Evolutionary conservation across 2,888 invertebrate species (phyloP).

Genomic region (Lottia scabra): DNA sequence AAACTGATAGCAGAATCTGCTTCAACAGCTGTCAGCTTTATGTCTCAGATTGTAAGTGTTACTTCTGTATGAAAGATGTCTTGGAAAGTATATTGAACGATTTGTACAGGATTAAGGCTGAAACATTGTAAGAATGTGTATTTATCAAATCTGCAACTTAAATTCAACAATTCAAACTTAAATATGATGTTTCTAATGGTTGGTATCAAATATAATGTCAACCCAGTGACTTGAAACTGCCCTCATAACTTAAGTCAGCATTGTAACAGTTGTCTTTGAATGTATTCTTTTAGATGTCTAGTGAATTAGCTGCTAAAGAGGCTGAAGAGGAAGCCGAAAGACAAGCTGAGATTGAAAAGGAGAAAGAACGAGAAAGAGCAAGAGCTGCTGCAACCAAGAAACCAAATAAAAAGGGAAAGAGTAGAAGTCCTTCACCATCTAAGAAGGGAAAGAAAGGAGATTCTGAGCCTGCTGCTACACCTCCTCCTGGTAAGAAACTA

Average conservation of each 20-base stretch:
- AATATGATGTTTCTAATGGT: too few species aligned
- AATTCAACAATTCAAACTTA: too few species aligned
- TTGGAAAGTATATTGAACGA: too few species aligned
- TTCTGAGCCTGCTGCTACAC: conserved; percentile 37
- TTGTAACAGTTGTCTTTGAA: background rate
- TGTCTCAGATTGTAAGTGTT: conserved; percentile 60
- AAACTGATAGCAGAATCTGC: conserved; percentile 62
- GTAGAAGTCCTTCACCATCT: conserved; percentile 66
- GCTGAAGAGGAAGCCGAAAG: conserved; percentile 65
- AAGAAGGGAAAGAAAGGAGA: conserved; percentile 57
- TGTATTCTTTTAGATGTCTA: conserved; percentile 45
- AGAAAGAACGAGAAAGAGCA: conserved; percentile 53
- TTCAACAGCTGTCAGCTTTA: conserved; percentile 43
- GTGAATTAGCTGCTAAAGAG: conserved; percentile 61
- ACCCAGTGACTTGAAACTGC: too few species aligned
- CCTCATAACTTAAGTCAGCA: too few species aligned
- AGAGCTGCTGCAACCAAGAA: conserved; percentile 48
- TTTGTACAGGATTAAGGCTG: too few species aligned
- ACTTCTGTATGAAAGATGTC: too few species aligned
- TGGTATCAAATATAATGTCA: too few species aligned
- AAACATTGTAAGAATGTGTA: too few species aligned
- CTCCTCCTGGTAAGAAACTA: conserved; percentile 38
- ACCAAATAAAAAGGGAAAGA: conserved; percentile 50
- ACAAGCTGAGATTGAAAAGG: conserved; percentile 51
- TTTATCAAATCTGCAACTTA: too few species aligned